Conservation (phyloP, 2,888 invertebrate species). For the Graphium colonna region DNA sequence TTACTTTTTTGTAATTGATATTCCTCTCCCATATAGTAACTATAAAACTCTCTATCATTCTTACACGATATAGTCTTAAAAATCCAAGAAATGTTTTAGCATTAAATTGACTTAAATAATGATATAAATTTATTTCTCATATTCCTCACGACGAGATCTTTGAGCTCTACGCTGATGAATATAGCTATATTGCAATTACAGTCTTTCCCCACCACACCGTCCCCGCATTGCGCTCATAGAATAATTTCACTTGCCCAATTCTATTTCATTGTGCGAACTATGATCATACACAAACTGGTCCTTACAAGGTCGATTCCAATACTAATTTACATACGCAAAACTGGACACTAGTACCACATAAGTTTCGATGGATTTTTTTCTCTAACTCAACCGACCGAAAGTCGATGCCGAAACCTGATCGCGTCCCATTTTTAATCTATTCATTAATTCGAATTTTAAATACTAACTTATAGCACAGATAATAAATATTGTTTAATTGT, state of each 20-base stretch:
- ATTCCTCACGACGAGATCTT: too few relatives aligned
- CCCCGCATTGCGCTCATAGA: neutral
- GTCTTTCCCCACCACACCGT: neutral
- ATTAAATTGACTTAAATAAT: too few relatives aligned
- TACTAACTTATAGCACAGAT: neutral
- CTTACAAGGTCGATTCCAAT: slow-evolving; percentile 12
- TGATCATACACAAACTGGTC: slow-evolving; percentile 13
- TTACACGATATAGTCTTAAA: too few relatives aligned
- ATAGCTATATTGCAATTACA: neutral
- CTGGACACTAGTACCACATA: neutral
- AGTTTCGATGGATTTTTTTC: neutral
- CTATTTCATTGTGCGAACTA: slow-evolving; percentile 11
- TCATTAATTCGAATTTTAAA: slow-evolving; percentile 11
- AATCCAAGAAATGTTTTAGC: too few relatives aligned
- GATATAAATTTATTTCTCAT: too few relatives aligned
- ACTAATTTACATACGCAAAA: slow-evolving; percentile 10
- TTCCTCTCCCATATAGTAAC: too few relatives aligned
- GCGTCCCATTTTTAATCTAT: neutral
- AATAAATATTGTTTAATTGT: neutral
- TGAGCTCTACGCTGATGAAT: neutral
- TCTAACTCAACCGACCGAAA: slow-evolving; percentile 1
- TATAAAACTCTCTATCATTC: too few relatives aligned
- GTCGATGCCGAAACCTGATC: slow-evolving; percentile 5
- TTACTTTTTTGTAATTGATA: too few relatives aligned
- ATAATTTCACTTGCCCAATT: slow-evolving; percentile 6